Evolutionary conservation across 2,888 invertebrate species (phyloP), one percentile per base, ranked within the genome.

Genomic region (Dryomyza anilis): DNA sequence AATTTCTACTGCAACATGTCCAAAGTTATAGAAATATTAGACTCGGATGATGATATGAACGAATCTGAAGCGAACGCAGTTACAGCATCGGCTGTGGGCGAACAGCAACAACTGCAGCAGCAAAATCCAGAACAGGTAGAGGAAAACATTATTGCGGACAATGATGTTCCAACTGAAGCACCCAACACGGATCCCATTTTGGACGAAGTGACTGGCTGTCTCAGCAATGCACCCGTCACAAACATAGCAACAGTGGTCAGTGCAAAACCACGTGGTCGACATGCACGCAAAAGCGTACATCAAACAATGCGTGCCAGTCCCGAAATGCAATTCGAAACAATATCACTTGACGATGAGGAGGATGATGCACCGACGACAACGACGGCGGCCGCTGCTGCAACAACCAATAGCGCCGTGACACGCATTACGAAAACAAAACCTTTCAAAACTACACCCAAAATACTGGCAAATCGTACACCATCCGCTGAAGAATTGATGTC

Each of bases 261-360:
- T n/a, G n/a, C n/a, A 2, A 62, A 23, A 19, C 29, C 66, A 2
- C 64, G 64, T 21, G 53, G 25, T 23, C 71, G 71, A 1, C 66
- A 67, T 10, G 67, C 68, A 5, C 71, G 71, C 8, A 71, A 72
- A 63, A 71, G 70, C 33, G 52, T 57, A 4, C 71, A 69, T 7
- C 72, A 73, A 16, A 65, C 66, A 12, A 65, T 71, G 59, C 58
- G 66, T 19, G 55, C 56, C 3, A 71, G 68, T 56, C 70, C 71
- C 2, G 71, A 73, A 21, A 69, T 73, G 33, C 68, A 71, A 43
- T 73, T 73, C 45, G 70, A 71, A 64, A 73, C 72, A 0, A 72
- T 73, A 56, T 61, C 71, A 1, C 25, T 73, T 8, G 71, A 71
- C 21, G 70, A 71, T 48, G 71, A 70, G 12, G 70, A 68, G 2